Evolutionary conservation across 92 coral and sea anemone genomes (phyloP).

Genomic region (Heliopora coerulea): DNA sequence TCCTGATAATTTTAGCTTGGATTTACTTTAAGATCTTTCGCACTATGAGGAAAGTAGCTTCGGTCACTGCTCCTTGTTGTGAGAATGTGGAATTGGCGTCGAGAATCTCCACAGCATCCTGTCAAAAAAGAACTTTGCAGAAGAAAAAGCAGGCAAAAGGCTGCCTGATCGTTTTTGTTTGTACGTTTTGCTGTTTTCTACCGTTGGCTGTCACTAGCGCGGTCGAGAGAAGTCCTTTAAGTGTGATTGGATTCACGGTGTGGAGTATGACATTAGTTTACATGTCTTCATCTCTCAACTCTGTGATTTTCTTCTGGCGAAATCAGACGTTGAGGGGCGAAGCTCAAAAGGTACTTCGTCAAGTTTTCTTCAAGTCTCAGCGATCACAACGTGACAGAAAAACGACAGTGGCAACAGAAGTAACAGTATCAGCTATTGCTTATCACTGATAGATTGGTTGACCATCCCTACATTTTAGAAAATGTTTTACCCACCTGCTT

Average conservation of each 20-base stretch:
- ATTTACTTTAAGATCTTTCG: not conserved
- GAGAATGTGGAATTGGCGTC: too few species aligned
- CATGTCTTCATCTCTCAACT: conserved; percentile 6
- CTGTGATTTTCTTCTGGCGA: conserved; percentile 25
- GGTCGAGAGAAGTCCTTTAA: not conserved
- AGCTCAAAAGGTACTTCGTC: not conserved
- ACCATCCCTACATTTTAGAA: too few species aligned
- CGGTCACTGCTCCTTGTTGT: not conserved
- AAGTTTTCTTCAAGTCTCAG: too few species aligned
- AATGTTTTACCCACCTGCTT: too few species aligned
- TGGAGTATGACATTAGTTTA: not conserved
- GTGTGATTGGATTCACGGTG: not conserved
- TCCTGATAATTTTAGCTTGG: not conserved
- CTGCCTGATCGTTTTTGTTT: not conserved
- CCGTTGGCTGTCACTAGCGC: not conserved
- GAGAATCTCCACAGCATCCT: too few species aligned
- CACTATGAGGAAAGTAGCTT: not conserved
- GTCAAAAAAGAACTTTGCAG: not conserved
- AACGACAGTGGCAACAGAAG: too few species aligned
- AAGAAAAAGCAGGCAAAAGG: not conserved
- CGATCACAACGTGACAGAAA: too few species aligned
- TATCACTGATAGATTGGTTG: too few species aligned
- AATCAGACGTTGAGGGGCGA: conserved; percentile 16
- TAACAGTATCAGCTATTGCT: too few species aligned
- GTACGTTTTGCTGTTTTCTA: not conserved